Evolutionary conservation across 1,140 invertebrate genomes (phyloP).

Genomic region (Lasioglossum baleicum): DNA sequence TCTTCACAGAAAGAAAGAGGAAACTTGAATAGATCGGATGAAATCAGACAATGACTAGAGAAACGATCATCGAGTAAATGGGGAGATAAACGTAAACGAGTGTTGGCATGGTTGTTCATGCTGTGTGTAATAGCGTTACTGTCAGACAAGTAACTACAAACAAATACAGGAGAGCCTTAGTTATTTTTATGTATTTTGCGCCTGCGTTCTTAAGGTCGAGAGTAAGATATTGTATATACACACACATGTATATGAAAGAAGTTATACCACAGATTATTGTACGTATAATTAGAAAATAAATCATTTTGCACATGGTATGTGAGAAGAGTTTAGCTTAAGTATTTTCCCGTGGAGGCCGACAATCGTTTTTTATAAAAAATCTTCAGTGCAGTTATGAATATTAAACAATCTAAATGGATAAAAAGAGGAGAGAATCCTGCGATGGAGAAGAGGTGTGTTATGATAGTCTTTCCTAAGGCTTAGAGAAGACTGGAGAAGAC

Average conservation of each 20-base stretch:
- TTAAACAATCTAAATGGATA: too few species aligned
- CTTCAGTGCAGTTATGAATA: too few species aligned
- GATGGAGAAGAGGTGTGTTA: too few species aligned
- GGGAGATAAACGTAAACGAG: background rate
- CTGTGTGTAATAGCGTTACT: slow-evolving; percentile 48
- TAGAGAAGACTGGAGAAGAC: too few species aligned
- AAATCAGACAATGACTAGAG: background rate
- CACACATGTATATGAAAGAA: slow-evolving; percentile 51
- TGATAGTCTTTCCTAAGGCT: too few species aligned
- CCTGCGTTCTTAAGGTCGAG: slow-evolving; percentile 57
- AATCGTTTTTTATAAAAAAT: too few species aligned
- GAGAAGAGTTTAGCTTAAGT: too few species aligned
- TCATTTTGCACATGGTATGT: slow-evolving; percentile 68
- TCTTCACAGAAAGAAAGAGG: slow-evolving; percentile 3
- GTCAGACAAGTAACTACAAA: slow-evolving; percentile 33
- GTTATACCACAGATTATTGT: slow-evolving; percentile 64
- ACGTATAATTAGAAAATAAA: slow-evolving; percentile 69
- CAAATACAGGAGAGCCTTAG: slow-evolving; percentile 47
- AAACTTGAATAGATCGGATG: background rate
- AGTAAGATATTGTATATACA: slow-evolving; percentile 61
- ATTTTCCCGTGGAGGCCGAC: too few species aligned
- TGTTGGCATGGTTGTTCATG: slow-evolving; percentile 26
- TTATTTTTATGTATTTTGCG: slow-evolving; percentile 57
- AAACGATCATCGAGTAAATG: background rate
- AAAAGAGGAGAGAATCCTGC: too few species aligned